Evolutionary conservation across 2,888 invertebrate species (phyloP).

Genomic region (Drosophila demipolita): DNA sequence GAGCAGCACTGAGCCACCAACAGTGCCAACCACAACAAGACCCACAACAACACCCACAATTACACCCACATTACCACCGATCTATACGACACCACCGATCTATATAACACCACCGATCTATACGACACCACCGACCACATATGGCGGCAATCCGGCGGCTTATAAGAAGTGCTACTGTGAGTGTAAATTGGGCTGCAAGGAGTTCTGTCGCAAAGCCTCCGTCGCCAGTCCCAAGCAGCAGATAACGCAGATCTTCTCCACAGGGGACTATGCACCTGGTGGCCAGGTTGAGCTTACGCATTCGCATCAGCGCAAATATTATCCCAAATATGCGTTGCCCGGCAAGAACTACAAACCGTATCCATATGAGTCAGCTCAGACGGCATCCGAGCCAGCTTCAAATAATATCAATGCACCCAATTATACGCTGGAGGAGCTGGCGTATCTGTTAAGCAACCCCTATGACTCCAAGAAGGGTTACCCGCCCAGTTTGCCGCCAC

Average conservation of each 20-base stretch:
- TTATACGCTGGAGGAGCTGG: constrained; percentile 68
- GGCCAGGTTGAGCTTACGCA: constrained; percentile 75
- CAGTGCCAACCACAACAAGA: constrained; percentile 1
- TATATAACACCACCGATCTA: constrained; percentile 2
- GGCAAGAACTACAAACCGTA: constrained; percentile 50
- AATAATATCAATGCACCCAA: constrained; percentile 65
- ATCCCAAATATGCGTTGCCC: constrained; percentile 54
- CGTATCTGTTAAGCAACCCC: constrained; percentile 62
- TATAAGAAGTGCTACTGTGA: constrained; percentile 81
- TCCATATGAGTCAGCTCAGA: constrained; percentile 36
- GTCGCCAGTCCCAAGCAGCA: constrained; percentile 60
- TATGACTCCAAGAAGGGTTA: constrained; percentile 59
- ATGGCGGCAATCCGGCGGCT: constrained; percentile 18
- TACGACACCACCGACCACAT: constrained; percentile 1
- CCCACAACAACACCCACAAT: not conserved
- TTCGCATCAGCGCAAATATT: constrained; percentile 66
- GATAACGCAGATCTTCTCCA: constrained; percentile 71
- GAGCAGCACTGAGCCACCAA: not conserved
- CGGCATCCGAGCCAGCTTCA: constrained; percentile 37
- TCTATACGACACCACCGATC: constrained; percentile 1
- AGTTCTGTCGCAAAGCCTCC: constrained; percentile 79
- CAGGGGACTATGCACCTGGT: constrained; percentile 56
- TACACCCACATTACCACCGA: constrained; percentile 6
- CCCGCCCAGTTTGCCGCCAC: constrained; percentile 17
- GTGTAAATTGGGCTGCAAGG: constrained; percentile 79